Evolutionary conservation across 2,113 vertebrate species (phyloP), one percentile per base, ranked within the genome.

Genomic region (Passerina amoena): DNA sequence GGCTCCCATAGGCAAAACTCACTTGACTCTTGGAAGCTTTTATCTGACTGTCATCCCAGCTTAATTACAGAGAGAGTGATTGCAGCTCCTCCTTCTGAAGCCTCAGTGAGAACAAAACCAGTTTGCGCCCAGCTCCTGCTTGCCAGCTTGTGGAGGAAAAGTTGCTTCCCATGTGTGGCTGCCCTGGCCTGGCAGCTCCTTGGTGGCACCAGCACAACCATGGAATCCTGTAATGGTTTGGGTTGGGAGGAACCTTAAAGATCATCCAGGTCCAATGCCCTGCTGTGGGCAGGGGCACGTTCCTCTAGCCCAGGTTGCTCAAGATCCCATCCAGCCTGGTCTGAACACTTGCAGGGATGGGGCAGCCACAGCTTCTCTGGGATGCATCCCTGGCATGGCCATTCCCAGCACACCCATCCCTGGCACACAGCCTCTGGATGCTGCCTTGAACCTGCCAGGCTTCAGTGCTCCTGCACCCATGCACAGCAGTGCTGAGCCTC

Each of bases 21-120:
- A 87, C 86, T 70, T 6, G 13, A 85, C 91, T 85, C 65, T n/a
- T 35, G 30, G 63, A 84, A 79, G 77, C 65, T 88, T 86, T 95
- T 81, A 82, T 70, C 82, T 24, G 6, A 77, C 70, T 81, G 68
- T 70, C 80, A 70, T 76, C 82, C 90, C 77, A 61, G 77, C 27
- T 87, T 93, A 93, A 96, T 95, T 93, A 94, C 72, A 85, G 60
- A 66, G 53, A 69, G 61, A 63, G 57, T 14, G 77, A 82, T 5
- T 57, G 77, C 85, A 92, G 92, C 78, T 90, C 92, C 91, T 96
- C 96, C 86, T 95, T 51, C 75, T 4, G 4, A 84, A 94, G 82
- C 0, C 60, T 51, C 1, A 1, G 51, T 10, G 51, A 88, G 86
- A 88, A 77, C 69, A 86, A 90, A 93, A 44, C 59, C 66, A 3